Conservation (phyloP, 2,113 vertebrate species). For the Erinaceus europaeus region DNA sequence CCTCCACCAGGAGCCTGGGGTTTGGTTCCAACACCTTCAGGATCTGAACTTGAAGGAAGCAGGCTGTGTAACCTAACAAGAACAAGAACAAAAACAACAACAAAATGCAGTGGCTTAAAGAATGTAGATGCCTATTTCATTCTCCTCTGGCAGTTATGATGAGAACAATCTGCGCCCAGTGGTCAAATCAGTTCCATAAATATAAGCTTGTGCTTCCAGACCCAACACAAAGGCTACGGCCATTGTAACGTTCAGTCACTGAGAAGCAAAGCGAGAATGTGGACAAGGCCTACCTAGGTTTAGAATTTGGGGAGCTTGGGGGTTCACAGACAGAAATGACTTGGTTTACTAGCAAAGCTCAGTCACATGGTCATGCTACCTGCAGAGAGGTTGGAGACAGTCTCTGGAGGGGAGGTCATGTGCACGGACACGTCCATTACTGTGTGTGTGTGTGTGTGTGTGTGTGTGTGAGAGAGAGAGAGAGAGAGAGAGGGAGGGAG, state of each 20-base stretch:
- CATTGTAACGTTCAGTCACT: not conserved
- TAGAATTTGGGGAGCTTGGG: no score
- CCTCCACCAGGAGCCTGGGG: not conserved
- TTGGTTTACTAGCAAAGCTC: accelerated
- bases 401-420: not conserved
- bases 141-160: not conserved
- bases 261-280: not conserved
- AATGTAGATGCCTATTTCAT: not conserved
- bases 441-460: no score
- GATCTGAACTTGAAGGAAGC: no score
- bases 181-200: no score
- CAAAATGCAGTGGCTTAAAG: not conserved
- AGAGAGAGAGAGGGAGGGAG: no score
- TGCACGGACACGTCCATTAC: no score
- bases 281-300: not conserved
- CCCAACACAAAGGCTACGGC: no score
- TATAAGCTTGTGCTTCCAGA: no score
- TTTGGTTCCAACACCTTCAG: not conserved
- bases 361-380: not conserved
- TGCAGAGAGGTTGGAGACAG: not conserved
- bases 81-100: not conserved
- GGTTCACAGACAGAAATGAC: no score
- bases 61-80: not conserved
- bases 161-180: not conserved
- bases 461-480: no score